These are phyloP conservation scores for Apeltes quadracus DNA, from an alignment of 2,113 vertebrate species.

Conservation along the genomic window DNA sequence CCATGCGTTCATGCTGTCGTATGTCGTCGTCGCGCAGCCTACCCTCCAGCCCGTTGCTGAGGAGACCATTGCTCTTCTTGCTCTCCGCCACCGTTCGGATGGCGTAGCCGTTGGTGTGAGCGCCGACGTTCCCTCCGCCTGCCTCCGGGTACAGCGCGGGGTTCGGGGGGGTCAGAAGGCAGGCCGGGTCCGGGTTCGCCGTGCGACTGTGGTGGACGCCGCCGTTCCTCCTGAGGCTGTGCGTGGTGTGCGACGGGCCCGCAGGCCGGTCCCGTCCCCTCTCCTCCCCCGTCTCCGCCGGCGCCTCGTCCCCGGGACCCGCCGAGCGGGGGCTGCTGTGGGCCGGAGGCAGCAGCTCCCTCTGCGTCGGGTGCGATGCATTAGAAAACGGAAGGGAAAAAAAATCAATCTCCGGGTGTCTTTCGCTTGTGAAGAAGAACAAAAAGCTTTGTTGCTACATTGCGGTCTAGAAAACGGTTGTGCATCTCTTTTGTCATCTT, in stretches of 20 bases:
- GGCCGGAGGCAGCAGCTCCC: slow-evolving; percentile 67
- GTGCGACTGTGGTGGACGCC: slow-evolving; percentile 52
- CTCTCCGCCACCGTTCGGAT: slow-evolving; percentile 70
- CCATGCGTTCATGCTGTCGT: slow-evolving; percentile 4
- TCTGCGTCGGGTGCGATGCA: slow-evolving; percentile 65
- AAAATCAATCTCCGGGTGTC: not conserved
- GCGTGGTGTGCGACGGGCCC: slow-evolving; percentile 61
- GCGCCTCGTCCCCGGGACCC: slow-evolving; percentile 48
- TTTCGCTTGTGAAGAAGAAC: not conserved
- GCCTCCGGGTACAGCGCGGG: slow-evolving; percentile 85
- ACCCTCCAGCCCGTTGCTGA: slow-evolving; percentile 85
- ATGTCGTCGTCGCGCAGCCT: slow-evolving; percentile 33
- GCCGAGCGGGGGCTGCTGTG: slow-evolving; percentile 73
- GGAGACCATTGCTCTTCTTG: slow-evolving; percentile 79
- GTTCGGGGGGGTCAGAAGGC: slow-evolving; percentile 89
- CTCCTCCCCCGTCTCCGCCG: slow-evolving; percentile 76
- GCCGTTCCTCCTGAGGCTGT: slow-evolving; percentile 71
- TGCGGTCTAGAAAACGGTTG: not conserved
- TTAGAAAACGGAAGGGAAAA: not conserved
- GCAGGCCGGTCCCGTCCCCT: slow-evolving; percentile 73
- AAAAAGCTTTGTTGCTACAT: not conserved
- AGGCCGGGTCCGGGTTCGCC: slow-evolving; percentile 81
- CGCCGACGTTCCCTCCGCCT: accelerated
- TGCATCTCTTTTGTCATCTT: not conserved
- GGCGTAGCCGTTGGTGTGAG: slow-evolving; percentile 66